Conservation (phyloP, 2,888 invertebrate species). For the Trypoxylon attenuatum region DNA sequence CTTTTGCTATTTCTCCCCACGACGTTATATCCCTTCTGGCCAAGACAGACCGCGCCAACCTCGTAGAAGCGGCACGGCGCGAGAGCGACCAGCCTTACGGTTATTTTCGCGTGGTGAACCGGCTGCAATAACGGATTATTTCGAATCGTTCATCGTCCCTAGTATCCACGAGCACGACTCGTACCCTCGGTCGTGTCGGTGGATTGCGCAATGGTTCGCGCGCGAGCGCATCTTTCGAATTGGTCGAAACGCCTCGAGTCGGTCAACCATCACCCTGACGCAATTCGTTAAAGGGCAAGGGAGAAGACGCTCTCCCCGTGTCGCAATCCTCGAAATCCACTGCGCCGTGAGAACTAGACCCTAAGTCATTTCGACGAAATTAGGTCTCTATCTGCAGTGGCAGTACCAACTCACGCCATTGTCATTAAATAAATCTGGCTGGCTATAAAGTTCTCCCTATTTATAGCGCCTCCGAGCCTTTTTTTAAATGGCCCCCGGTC, state of each 20-base stretch:
- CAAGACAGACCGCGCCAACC: no score
- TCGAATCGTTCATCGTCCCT: constrained; percentile 35
- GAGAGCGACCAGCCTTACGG: constrained; percentile 13
- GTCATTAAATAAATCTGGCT: neutral
- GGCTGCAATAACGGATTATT: constrained; percentile 50
- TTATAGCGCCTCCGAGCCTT: neutral
- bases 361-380: constrained; percentile 19
- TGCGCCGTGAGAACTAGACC: constrained; percentile 34
- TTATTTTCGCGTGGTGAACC: constrained; percentile 51
- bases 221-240: neutral
- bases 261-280: constrained; percentile 21
- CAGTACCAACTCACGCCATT: neutral
- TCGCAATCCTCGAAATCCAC: constrained; percentile 26
- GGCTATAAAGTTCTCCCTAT: neutral
- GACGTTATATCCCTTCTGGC: constrained; percentile 46
- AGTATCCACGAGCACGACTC: no score
- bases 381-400: neutral
- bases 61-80: neutral
- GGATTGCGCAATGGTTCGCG: constrained; percentile 31
- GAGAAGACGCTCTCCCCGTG: neutral
- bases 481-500: neutral
- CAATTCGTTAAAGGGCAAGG: constrained; percentile 28
- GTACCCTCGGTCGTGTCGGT: no score
- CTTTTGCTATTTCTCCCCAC: constrained; percentile 49
- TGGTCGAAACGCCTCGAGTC: neutral